These are phyloP conservation scores for Chironomus riparius DNA, from an alignment of 2,888 invertebrate species.

Conservation along the genomic window DNA sequence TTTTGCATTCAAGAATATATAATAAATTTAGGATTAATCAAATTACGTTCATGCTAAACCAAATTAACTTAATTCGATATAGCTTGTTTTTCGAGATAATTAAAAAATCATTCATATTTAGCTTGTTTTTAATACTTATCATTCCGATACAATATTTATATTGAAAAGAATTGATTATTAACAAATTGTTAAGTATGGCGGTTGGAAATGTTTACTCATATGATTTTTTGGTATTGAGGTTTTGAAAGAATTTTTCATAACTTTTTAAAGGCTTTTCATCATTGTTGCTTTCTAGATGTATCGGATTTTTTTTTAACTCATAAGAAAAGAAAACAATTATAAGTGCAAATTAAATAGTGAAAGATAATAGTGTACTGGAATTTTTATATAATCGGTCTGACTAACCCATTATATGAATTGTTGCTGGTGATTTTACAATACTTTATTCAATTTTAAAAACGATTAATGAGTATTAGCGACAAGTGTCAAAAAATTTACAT, in stretches of 20 bases:
- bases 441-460: neutral
- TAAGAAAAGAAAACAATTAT: neutral
- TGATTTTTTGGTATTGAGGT: neutral
- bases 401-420: constrained; percentile 25
- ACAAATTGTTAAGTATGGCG: constrained; percentile 23
- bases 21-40: too few relatives aligned
- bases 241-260: neutral
- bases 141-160: neutral
- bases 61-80: too few relatives aligned
- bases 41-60: too few relatives aligned
- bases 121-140: neutral
- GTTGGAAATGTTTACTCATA: constrained; percentile 14
- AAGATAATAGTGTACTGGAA: neutral
- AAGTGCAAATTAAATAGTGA: neutral
- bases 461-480: neutral
- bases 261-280: neutral
- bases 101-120: neutral
- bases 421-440: constrained; percentile 19
- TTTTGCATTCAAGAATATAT: neutral
- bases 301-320: neutral
- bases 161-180: constrained; percentile 3
- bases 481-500: too few relatives aligned
- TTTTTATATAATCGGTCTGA: constrained; percentile 21
- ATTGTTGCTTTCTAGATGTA: neutral
- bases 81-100: too few relatives aligned